phyloP scores from a whole-genome alignment of 2,113 vertebrate species.

The Cololabis saira region DNA sequence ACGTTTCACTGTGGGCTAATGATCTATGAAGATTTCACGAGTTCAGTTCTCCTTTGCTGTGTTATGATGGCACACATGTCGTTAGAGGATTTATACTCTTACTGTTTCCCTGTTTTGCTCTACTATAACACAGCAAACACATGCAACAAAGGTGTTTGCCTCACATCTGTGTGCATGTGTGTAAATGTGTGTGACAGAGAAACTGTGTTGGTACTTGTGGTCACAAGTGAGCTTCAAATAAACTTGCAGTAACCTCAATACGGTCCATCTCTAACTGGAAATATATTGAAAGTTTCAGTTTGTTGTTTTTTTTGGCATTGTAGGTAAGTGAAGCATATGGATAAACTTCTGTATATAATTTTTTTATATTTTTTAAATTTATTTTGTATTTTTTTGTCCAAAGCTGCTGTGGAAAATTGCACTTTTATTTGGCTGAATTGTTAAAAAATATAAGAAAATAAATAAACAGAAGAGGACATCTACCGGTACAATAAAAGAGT shows the following conservation, averaged over 20 bases:
- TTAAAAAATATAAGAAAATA: no score
- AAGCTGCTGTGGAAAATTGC: no score
- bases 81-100: constrained; percentile 29
- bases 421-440: no score
- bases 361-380: no score
- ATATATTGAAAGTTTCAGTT: neutral
- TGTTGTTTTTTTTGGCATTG: neutral
- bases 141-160: neutral
- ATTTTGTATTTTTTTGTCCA: no score
- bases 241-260: neutral
- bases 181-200: neutral
- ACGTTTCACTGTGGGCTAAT: neutral
- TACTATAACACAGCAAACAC: neutral
- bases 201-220: neutral
- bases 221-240: neutral
- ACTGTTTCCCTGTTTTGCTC: constrained; percentile 6
- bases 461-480: no score
- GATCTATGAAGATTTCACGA: constrained; percentile 32
- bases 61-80: constrained; percentile 11
- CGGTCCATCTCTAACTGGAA: neutral
- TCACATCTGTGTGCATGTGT: neutral
- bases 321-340: neutral
- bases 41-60: constrained; percentile 19
- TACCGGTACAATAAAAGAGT: no score
- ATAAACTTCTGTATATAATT: no score